Conservation (phyloP, 2,797 vertebrate genomes). For the Scyliorhinus canicula region DNA sequence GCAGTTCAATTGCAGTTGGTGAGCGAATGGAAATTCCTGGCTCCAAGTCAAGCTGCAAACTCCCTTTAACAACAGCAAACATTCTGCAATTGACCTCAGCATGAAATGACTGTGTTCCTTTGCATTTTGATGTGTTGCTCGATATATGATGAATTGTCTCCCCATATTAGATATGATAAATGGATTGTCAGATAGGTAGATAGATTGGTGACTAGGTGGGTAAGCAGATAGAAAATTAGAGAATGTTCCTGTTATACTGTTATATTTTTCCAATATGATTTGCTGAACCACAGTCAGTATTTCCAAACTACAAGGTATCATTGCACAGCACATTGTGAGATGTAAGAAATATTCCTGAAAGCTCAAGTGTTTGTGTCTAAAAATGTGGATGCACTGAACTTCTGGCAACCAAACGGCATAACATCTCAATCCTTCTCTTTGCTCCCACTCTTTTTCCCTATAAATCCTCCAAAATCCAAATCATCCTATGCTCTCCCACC, state of each 20-base stretch:
- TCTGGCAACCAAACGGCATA: not conserved
- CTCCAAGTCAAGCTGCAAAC: not conserved
- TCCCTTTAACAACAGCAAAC: not conserved
- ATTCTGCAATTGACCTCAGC: not conserved
- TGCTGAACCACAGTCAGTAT: not conserved
- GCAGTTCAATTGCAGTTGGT: not conserved
- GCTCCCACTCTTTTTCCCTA: not conserved
- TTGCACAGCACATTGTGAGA: not conserved
- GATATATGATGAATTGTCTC: not conserved
- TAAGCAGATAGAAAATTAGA: not conserved
- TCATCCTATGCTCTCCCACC: not conserved
- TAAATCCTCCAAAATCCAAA: not conserved
- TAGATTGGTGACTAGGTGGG: no score
- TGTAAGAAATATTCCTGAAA: not conserved
- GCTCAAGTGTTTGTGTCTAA: not conserved
- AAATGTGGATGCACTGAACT: not conserved
- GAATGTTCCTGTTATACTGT: not conserved
- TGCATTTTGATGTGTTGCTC: not conserved
- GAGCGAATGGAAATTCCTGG: not conserved
- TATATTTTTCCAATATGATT: not conserved
- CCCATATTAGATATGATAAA: not conserved
- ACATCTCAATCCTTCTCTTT: not conserved
- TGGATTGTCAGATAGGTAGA: not conserved
- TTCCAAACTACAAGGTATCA: not conserved
- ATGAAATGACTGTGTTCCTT: not conserved